Evolutionary conservation across 2,888 invertebrate species (phyloP).

Genomic region (Marronus borbonicus): DNA sequence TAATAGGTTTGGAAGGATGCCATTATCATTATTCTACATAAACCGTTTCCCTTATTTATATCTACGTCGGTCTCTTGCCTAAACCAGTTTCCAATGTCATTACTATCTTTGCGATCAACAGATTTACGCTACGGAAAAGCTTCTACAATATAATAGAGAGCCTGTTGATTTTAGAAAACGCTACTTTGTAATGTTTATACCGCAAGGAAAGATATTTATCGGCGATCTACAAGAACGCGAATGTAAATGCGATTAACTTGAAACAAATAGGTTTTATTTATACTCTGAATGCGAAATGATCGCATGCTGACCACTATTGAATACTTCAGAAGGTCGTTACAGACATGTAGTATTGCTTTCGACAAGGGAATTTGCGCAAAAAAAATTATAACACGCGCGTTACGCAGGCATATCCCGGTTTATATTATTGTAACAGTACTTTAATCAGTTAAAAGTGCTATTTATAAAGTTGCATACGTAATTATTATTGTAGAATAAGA

Average conservation of each 20-base stretch:
- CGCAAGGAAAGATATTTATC: conserved; percentile 4
- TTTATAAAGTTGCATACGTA: no score
- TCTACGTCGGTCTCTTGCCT: neutral
- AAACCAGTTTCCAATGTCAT: conserved; percentile 38
- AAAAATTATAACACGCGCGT: conserved; percentile 1
- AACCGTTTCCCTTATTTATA: conserved; percentile 1
- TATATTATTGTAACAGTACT: neutral
- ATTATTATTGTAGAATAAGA: no score
- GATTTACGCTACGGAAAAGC: conserved; percentile 20
- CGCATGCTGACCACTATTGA: conserved; percentile 27
- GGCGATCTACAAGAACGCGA: conserved; percentile 9
- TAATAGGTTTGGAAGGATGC: no score
- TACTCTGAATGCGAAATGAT: conserved; percentile 23
- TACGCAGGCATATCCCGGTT: neutral
- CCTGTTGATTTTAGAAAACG: conserved; percentile 15
- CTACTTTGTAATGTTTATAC: conserved; percentile 10
- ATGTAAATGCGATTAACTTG: conserved; percentile 14
- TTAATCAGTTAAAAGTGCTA: neutral
- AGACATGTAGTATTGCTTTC: neutral
- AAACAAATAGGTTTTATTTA: conserved; percentile 28
- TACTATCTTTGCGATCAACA: conserved; percentile 14
- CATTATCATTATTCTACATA: neutral
- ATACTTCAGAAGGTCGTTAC: conserved; percentile 29
- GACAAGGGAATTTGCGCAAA: conserved; percentile 1
- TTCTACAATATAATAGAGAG: neutral